Base-by-base conservation (phyloP, 35 echinoderm and acorn worm species). In the Heliocidaris erythrogramma region DNA sequence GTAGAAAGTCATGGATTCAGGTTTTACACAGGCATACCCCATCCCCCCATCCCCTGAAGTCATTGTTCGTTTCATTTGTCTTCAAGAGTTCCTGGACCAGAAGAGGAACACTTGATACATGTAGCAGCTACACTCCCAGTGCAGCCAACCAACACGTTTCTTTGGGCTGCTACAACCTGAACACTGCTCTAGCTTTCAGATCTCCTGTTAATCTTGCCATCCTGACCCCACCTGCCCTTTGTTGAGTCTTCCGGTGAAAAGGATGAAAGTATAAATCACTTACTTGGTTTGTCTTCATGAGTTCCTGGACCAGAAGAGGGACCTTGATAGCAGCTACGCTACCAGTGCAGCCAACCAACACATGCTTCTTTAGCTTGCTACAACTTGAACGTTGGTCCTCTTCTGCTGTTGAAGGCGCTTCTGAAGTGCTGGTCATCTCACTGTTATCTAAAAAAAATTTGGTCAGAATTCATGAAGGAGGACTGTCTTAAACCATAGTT, bases 261-360 rank as follows among this genome's bases (percentile, higher is more conserved):
- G 5, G 18, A 60, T 6, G 59, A 60, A 60, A 2, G 16, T 11
- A 2, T 2, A 60, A 60, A 14, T 14, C 27, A 78, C 92, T 96
- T 90, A 96, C 95, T 86, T 94, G 49, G 5, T 56, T 56, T 90
- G 59, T 94, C 24, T 49, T 94, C 85, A 90, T 24, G 12, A 96
- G 86, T 90, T 96, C 85, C 49, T 90, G 49, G 21, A 96, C 93
- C 5, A 96, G 60, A 42, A 89, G 95, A 94, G 95, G 95, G 13
- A 96, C 48, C 61, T 96, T 96, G 27, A 96, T 92, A 11, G 93
- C 94, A 48, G 95, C 95, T 7, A 96, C 95, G 71, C 95, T 96
- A 3, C 95, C 95, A 21, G 95, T 96, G 93, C 95, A 96, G 56
- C 95, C 95, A 48, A 96, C 11, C 7, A 96, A 91, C 4, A 96